Base-by-base conservation (phyloP, 2,888 invertebrate species). In the Yponomeuta sedellus region DNA sequence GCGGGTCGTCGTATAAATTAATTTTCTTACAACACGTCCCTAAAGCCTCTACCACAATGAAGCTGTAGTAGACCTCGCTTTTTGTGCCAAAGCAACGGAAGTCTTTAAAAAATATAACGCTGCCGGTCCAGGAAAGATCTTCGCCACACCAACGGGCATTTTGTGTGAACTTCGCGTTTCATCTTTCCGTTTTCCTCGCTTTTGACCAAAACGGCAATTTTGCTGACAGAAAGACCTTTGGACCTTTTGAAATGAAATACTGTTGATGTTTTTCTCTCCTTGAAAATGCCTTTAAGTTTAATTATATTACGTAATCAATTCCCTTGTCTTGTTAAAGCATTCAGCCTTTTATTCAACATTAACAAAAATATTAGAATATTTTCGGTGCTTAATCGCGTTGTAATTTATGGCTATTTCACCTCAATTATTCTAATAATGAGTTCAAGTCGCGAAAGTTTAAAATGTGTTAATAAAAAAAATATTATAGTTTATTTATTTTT, bases 11-110 rank as follows among this genome's bases (percentile, higher is more conserved):
- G 81, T 83, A 83, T 85, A 86, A 88, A 86, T 85, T 84, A 82
- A 85, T 83, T 87, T 85, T 80, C 78, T 78, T 83, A 77, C 81
- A 80, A 79, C 79, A 70, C 72, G 76, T 76, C 74, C 77, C 75
- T 77, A 74, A 75, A 81, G 79, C 12, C 44, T 52, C 44, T 71
- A 75, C 80, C 80, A 79, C 82, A 83, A 82, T 75, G 73, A 75
- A 16, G 73, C 78, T 80, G 79, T 52, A 83, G 79, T 79, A 78
- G 80, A 75, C 79, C 71, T 73, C 77, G 79, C 75, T 80, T 83
- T 82, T 81, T 77, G 70, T 77, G 69, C 71, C 69, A 71, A 71
- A 70, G 25, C 22, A 25, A 22, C 11, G 59, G 59, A 59, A 59
- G 59, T 59, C 59, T 59, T 59, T 59, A 59, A 59, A 59, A 22